These are phyloP conservation scores for Vulpes vulpes DNA, from an alignment of 2,113 vertebrate genomes.

Conservation along the genomic window DNA sequence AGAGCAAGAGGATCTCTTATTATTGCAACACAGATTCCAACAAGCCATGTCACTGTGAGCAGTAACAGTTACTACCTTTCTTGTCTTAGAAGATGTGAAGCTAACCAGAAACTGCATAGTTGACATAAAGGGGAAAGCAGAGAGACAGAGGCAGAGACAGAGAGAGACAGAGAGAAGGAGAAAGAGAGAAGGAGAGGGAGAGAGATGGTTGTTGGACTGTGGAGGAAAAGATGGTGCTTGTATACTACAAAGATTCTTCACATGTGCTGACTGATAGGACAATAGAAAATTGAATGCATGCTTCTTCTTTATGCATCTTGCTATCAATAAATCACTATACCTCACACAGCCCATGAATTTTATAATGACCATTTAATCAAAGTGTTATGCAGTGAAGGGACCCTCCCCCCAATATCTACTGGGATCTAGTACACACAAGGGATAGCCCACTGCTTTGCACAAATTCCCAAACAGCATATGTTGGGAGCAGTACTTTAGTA, in stretches of 20 bases:
- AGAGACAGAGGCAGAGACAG: background rate
- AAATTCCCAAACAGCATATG: background rate
- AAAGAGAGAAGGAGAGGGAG: background rate
- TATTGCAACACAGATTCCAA: background rate
- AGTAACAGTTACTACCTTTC: background rate
- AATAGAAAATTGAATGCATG: background rate
- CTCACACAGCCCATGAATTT: background rate
- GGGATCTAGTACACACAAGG: background rate
- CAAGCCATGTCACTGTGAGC: background rate
- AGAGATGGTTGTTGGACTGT: background rate
- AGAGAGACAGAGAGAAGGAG: background rate
- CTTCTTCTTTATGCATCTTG: background rate
- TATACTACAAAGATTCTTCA: background rate
- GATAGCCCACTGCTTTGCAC: rapidly evolving
- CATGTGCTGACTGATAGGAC: background rate
- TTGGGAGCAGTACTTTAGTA: background rate
- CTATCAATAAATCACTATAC: background rate
- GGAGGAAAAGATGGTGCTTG: background rate
- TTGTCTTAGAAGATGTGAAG: background rate
- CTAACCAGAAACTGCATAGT: background rate
- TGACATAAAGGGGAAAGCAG: background rate
- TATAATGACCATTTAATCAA: background rate
- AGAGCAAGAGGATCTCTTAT: background rate
- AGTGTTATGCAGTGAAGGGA: background rate
- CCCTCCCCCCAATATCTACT: background rate